Percentiles rank a stretch among this genome's conserved stretches.
Evolutionary conservation across 2,888 invertebrate genomes (phyloP).

Genomic region (Melieria omissa): DNA sequence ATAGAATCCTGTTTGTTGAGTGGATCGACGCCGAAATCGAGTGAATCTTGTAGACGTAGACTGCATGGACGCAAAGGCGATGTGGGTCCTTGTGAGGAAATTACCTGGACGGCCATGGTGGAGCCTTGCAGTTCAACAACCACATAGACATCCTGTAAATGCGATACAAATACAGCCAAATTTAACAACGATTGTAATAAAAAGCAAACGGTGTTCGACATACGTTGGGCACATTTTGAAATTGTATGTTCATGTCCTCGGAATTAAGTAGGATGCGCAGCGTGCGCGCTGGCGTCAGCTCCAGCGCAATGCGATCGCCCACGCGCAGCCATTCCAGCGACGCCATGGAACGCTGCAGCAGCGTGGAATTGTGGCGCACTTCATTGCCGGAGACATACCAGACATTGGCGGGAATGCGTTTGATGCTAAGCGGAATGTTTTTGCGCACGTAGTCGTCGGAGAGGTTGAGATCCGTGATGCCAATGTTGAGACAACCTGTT

Average conservation of each 20-base stretch:
- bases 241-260: slow-evolving; percentile 81
- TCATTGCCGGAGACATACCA: slow-evolving; percentile 71
- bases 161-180: neutral
- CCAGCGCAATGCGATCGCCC: slow-evolving; percentile 82
- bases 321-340: slow-evolving; percentile 83
- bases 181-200: neutral
- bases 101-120: slow-evolving; percentile 80
- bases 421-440: slow-evolving; percentile 74
- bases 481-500: slow-evolving; percentile 82
- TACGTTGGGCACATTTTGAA: slow-evolving; percentile 82
- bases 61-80: slow-evolving; percentile 67
- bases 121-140: slow-evolving; percentile 85
- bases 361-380: slow-evolving; percentile 74
- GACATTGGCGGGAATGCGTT: slow-evolving; percentile 74
- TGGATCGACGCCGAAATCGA: slow-evolving; percentile 72
- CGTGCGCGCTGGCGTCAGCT: slow-evolving; percentile 76
- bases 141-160: slow-evolving; percentile 78
- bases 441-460: slow-evolving; percentile 73
- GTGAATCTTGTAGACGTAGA: slow-evolving; percentile 71
- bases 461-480: slow-evolving; percentile 78
- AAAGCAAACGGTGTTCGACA: slow-evolving; percentile 49
- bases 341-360: slow-evolving; percentile 74
- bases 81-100: slow-evolving; percentile 71
- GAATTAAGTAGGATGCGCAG: slow-evolving; percentile 84
- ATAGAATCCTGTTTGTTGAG: slow-evolving; percentile 67